Evolutionary conservation across 2,113 vertebrate species (phyloP), one percentile per base, ranked within the genome.

Genomic region (Nothoprocta perdicaria): DNA sequence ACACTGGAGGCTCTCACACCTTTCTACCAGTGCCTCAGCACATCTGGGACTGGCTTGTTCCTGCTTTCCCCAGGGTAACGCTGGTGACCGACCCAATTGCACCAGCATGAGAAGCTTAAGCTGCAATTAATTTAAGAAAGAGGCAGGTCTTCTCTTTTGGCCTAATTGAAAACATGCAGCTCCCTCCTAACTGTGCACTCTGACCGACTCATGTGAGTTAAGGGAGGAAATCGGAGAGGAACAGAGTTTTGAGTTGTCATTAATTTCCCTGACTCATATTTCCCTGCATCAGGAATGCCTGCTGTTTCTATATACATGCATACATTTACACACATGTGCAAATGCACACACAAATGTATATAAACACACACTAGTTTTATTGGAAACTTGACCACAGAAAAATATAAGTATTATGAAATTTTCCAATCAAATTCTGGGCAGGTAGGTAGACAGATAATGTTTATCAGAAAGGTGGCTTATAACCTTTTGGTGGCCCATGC

Each of bases 101-200:
- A 1, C 65, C 43, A 38, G 57, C 52, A 53, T 0, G 0, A 79
- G 73, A 93, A 92, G 65, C 5, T 86, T 94, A 88, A 65, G 85
- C 87, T 86, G 91, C 91, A 95, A 65, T 92, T 94, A 89, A 89
- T 96, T 95, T 89, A 88, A 82, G 43, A 94, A 91, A 84, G 84
- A 93, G 87, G 91, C 84, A 84, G 66, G 73, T 92, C 87, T 53
- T 88, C 87, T 87, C 58, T 67, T 89, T 73, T 75, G 84, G 68
- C 57, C 69, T 94, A 89, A 96, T 88, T 93, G 91, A 80, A 96
- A 96, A 92, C 94, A 96, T 86, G 43, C 14, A 1, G 52, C 76
- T 84, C 68, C 61, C 81, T 74, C 31, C 57, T 95, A 93, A 91
- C 83, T 86, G 92, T 78, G 84, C 1, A 4, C 68, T 93, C 82